Evolutionary conservation across 2,888 invertebrate genomes (phyloP).

Genomic region (Microplitis deprimator): DNA sequence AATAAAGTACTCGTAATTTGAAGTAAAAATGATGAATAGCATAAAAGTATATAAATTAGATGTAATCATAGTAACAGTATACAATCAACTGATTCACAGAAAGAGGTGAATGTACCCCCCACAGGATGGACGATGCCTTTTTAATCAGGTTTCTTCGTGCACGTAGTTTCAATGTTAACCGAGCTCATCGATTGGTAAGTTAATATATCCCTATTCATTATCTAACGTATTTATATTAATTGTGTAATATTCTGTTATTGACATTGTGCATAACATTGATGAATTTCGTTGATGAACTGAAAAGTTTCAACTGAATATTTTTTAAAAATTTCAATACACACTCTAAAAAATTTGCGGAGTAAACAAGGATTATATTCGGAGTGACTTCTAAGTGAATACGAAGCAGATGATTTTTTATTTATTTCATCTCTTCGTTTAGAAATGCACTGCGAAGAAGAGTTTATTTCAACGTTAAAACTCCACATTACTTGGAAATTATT

Average conservation of each 20-base stretch:
- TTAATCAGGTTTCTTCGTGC: conserved; percentile 83
- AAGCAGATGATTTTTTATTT: too few species aligned
- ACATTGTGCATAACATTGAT: neutral
- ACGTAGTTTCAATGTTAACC: conserved; percentile 80
- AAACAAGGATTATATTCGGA: too few species aligned
- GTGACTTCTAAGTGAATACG: too few species aligned
- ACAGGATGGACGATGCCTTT: conserved; percentile 84
- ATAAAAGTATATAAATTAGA: conserved; percentile 37
- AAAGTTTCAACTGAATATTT: too few species aligned
- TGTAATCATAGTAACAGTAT: conserved; percentile 56
- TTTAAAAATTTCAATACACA: too few species aligned
- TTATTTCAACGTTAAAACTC: too few species aligned
- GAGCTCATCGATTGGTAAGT: conserved; percentile 83
- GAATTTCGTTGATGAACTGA: neutral
- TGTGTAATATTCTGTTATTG: neutral
- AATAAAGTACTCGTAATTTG: neutral
- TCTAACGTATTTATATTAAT: conserved; percentile 6
- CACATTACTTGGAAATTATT: too few species aligned
- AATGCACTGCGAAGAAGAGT: too few species aligned
- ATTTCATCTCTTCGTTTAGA: too few species aligned
- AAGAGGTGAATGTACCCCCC: conserved; percentile 81
- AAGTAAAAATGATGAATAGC: conserved; percentile 4
- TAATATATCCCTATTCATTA: neutral
- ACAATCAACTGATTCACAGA: conserved; percentile 71
- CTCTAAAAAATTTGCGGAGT: too few species aligned